Evolutionary conservation across 2,797 vertebrate genomes (phyloP), one percentile per base, ranked within the genome.

Genomic region (Pseudomugil tenellus): DNA sequence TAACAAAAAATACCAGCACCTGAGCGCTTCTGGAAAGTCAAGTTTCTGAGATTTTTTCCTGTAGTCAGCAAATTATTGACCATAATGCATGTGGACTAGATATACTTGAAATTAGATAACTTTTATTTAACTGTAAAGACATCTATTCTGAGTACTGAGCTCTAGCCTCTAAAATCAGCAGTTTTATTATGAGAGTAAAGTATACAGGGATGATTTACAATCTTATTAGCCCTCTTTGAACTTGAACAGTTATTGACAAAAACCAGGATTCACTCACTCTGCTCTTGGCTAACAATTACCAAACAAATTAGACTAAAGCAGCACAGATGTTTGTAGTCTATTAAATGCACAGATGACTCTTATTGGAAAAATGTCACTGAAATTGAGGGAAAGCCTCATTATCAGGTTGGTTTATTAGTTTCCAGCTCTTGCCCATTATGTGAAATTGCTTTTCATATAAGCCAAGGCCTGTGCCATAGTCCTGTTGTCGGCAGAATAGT

Each of bases 171-270:
- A 51, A 60, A 31, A 23, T 23, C 58, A 65, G 66, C 65, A 17
- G 63, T 9, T 87, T 67, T 79, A 68, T 72, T 66, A 84, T 69
- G 58, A 65, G 55, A 63, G 66, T 9, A 32, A 6, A 23, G 41
- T 39, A 28, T 49, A 75, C 61, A 66, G 52, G 81, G 82, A 84
- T 81, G 75, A 83, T 83, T 80, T 76, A 83, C 61, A 73, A 66
- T 83, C 83, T 68, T 70, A 85, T 75, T 69, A 79, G 60, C 66
- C 68, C 72, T 84, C 67, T 39, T 71, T 80, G 58, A 84, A 72
- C 74, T 86, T 74, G 83, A 92, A 91, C 91, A 79, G 78, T 52
- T 91, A 89, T 90, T 83, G 90, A 91, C 75, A 69, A 84, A 90
- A 84, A 58, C 4, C 1, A 16, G 14, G 64, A 48, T 80, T 74